phyloP scores from a whole-genome alignment of 1,140 invertebrate species.

The Drosophila guanche region DNA sequence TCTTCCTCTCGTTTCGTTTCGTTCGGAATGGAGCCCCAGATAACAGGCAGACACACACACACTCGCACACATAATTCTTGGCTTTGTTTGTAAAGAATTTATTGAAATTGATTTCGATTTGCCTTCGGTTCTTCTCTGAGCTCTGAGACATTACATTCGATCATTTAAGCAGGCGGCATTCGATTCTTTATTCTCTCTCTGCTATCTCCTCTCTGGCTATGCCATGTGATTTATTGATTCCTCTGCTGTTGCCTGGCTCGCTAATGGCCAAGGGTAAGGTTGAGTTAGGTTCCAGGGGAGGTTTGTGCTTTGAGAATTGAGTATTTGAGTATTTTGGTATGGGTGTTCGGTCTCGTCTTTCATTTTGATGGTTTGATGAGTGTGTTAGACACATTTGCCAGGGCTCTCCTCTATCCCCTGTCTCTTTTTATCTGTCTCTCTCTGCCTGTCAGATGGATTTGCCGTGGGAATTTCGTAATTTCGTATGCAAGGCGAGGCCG shows the following conservation, averaged over 20 bases:
- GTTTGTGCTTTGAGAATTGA: constrained; percentile 5
- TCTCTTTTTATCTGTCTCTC: constrained; percentile 1
- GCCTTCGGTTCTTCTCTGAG: constrained; percentile 12
- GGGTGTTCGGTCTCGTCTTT: constrained; percentile 29
- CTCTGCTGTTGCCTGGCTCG: constrained; percentile 43
- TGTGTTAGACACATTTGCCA: constrained; percentile 67
- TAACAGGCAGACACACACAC: constrained; percentile 46
- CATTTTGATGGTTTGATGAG: constrained; percentile 53
- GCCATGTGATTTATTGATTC: constrained; percentile 77
- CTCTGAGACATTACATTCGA: constrained; percentile 46
- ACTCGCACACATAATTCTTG: constrained; percentile 51
- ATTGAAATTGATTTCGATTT: constrained; percentile 50
- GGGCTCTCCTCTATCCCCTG: neutral
- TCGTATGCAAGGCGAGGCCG: constrained; percentile 59
- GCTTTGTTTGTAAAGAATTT: constrained; percentile 63
- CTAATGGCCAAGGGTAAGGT: constrained; percentile 55
- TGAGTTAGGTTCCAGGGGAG: constrained; percentile 54
- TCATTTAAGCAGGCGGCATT: constrained; percentile 51
- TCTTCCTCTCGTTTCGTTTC: neutral
- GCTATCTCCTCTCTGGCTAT: constrained; percentile 29
- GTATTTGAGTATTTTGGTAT: constrained; percentile 21
- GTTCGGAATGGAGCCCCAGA: constrained; percentile 28
- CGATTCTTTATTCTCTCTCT: constrained; percentile 9
- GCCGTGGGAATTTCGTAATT: constrained; percentile 76
- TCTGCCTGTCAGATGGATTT: constrained; percentile 60